These are phyloP conservation scores for Hemicentrotus pulcherrimus DNA, from an alignment of 35 echinoderm and acorn worm species.

Conservation along the genomic window DNA sequence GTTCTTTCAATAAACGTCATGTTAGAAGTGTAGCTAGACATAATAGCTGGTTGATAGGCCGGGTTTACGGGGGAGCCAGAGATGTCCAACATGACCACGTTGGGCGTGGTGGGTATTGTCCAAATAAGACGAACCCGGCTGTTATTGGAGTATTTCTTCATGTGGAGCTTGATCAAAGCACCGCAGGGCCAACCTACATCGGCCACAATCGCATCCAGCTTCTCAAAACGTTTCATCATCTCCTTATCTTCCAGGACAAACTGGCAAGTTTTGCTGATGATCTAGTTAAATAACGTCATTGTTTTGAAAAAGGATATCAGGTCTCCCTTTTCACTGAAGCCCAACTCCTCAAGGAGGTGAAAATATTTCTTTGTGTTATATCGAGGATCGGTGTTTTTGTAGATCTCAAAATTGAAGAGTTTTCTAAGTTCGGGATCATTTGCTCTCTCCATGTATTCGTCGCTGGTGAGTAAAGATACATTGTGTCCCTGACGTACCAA, in stretches of 20 bases:
- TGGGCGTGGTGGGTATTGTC: neutral
- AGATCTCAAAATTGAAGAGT: constrained; percentile 36
- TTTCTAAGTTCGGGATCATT: neutral
- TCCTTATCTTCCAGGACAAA: constrained; percentile 14
- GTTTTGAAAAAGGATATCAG: neutral
- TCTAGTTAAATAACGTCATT: neutral
- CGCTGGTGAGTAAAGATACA: constrained; percentile 8
- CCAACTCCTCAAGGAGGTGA: neutral
- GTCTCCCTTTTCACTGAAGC: neutral
- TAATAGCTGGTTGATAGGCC: constrained; percentile 9
- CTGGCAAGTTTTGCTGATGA: neutral
- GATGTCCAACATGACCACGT: neutral
- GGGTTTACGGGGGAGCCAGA: neutral
- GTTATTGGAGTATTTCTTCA: neutral
- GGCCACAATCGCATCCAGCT: constrained; percentile 4
- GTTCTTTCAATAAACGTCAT: constrained; percentile 21
- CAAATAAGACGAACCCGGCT: neutral
- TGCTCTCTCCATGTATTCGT: neutral
- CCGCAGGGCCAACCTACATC: constrained; percentile 6
- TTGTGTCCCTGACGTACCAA: neutral
- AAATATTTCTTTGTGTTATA: neutral
- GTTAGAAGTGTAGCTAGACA: neutral
- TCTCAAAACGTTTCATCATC: constrained; percentile 37
- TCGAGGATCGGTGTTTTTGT: neutral
- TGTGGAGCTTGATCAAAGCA: neutral